Evolutionary conservation across 2,113 vertebrate species (phyloP), one percentile per base, ranked within the genome.

Genomic region (Harpagus bidentatus): DNA sequence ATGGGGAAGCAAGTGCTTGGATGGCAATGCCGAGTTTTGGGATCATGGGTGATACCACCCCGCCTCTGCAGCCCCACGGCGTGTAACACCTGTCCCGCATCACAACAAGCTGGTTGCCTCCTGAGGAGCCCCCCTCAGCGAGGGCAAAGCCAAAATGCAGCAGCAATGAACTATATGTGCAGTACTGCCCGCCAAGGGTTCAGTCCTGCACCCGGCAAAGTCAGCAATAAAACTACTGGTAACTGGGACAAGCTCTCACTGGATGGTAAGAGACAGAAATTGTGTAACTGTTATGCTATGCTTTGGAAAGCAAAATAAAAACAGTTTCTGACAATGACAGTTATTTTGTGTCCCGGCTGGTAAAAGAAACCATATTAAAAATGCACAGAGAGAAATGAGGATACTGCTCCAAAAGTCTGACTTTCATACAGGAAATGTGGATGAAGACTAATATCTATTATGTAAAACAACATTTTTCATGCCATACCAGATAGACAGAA

Each of bases 81-180:
- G 0, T 8, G 34, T 43, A 28, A 36, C 29, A n/a, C 15, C 16
- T 26, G 42, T 61, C 43, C 82, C 34, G 4, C 20, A 34, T 31
- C 9, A 22, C 26, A 90, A 84, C 74, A 65, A 80, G 6, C 1
- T 1, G 11, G 45, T 56, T 61, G 28, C 9, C 40, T 81, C 77
- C 62, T 45, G 53, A 69, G 38, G 47, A 55, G 16, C 59, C 61
- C 47, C 47, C 61, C 92, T 95, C 55, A 70, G 59, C 43, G 56
- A 85, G 90, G 93, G 95, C 29, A 88, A 95, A 96, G 81, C 86
- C 73, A 63, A 96, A 97, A 79, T 38, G 20, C 38, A 96, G 74
- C 38, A 65, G 86, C 84, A 95, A 79, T 72, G 78, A 97, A 65
- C 72, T 84, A 58, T 48, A 22, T 74, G 9, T 2, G 4, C 9